Base-by-base conservation (phyloP, 2,888 invertebrate genomes). In the Chalcis sispes region DNA sequence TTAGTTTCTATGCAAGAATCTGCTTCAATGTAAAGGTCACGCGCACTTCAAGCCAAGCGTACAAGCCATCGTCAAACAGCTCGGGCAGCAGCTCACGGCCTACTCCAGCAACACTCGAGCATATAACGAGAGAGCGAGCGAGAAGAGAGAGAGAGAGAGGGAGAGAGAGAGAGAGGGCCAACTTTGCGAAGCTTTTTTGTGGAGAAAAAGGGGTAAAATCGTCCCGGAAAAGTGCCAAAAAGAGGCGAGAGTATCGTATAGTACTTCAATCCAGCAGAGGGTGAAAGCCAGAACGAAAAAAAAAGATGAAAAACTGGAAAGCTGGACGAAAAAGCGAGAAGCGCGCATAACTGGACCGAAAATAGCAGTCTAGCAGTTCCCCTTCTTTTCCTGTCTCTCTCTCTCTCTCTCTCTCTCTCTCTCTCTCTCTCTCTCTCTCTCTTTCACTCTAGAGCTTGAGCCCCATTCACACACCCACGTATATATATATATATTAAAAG, bases 351-450 rank as follows among this genome's bases (percentile, higher is more conserved):
- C 52, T 40, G 40, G 27, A 27, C 27, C 52, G 23, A 61, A 70
- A 61, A 70, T 61, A 70, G 70, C 40, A 61, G 5, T 61, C 61
- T 52, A n/a, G 70, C n/a, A n/a, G n/a, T n/a, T n/a, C n/a, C n/a
- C n/a, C n/a, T n/a, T n/a, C n/a, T n/a, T n/a, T n/a, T n/a, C n/a
- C n/a, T n/a, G n/a, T n/a, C n/a, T n/a, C n/a, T n/a, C n/a, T n/a
- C n/a, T n/a, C n/a, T n/a, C n/a, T n/a, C n/a, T n/a, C n/a, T n/a
- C n/a, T n/a, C n/a, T n/a, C n/a, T n/a, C n/a, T n/a, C n/a, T n/a
- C n/a, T n/a, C n/a, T n/a, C n/a, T n/a, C n/a, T n/a, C n/a, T n/a
- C n/a, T n/a, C n/a, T n/a, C n/a, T n/a, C n/a, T n/a, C n/a, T n/a
- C n/a, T n/a, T n/a, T n/a, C n/a, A n/a, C n/a, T n/a, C 40, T 2